phyloP scores from a whole-genome alignment of 2,113 vertebrate genomes.

The Arenaria interpres region DNA sequence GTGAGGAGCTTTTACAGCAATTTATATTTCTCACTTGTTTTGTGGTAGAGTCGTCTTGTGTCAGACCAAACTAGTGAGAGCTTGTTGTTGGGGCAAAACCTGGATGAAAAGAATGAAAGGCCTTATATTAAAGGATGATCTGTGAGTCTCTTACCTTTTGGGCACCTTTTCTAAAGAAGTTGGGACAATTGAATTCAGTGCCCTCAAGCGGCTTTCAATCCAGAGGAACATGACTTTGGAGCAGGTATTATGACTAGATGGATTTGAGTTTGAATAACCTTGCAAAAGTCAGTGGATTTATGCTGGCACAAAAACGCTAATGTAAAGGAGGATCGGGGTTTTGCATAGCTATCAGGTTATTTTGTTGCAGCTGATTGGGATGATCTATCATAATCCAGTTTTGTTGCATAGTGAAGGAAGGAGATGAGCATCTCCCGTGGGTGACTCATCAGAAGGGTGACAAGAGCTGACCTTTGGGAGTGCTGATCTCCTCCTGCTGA shows the following conservation, averaged over 20 bases:
- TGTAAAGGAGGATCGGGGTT: neutral
- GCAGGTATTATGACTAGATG: neutral
- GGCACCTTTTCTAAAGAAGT: neutral
- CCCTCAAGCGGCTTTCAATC: neutral
- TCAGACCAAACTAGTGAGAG: neutral
- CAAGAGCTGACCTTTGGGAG: neutral
- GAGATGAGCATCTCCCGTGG: neutral
- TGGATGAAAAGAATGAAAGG: neutral
- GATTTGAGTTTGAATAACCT: neutral
- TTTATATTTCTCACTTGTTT: neutral
- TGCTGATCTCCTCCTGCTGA: neutral
- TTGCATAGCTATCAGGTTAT: neutral
- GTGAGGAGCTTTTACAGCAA: neutral
- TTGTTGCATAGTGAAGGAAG: neutral
- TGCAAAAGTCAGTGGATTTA: neutral
- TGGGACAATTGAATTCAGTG: neutral
- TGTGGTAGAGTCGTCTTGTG: neutral
- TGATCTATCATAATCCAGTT: neutral
- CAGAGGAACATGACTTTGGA: neutral
- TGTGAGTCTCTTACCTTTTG: neutral
- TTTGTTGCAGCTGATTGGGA: neutral
- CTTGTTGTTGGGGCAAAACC: neutral
- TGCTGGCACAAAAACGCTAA: neutral
- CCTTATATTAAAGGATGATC: neutral
- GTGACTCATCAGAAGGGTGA: neutral